phyloP scores from a whole-genome alignment of 2,113 vertebrate genomes.

The Etia nguti region DNA sequence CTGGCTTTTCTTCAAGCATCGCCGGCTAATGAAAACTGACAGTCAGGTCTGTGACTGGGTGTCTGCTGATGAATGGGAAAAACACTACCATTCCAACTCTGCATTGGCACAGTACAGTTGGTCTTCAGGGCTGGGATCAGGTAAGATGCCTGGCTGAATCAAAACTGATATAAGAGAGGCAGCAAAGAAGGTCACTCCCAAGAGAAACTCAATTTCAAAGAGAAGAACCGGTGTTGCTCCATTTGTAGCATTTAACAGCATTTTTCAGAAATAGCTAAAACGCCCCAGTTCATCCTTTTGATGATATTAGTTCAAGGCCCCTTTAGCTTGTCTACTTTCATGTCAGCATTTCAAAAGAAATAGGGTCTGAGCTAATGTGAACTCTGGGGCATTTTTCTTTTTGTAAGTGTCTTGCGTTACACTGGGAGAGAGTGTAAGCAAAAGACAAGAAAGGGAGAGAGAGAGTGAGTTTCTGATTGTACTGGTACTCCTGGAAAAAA shows the following conservation, averaged over 20 bases:
- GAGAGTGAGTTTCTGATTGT: background rate
- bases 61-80: background rate
- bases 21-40: background rate
- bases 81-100: background rate
- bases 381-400: background rate
- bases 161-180: background rate
- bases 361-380: conserved; percentile 1
- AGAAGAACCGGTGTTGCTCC: background rate
- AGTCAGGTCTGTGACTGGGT: background rate
- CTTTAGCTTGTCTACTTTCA: background rate
- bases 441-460: background rate
- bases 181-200: background rate
- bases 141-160: background rate
- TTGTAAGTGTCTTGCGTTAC: background rate
- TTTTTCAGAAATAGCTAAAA: conserved; percentile 1
- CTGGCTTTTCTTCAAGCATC: background rate
- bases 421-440: background rate
- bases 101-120: background rate
- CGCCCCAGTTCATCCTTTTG: background rate
- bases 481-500: background rate
- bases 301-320: background rate
- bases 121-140: background rate
- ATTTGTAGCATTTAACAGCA: background rate
- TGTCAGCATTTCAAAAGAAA: conserved; percentile 24
- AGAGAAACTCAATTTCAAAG: background rate